A percentile compares a stretch with the other conserved stretches of the same genome.
These are phyloP conservation scores for Protobothrops mucrosquamatus DNA, from an alignment of 2,113 vertebrate species.

Conservation along the genomic window DNA sequence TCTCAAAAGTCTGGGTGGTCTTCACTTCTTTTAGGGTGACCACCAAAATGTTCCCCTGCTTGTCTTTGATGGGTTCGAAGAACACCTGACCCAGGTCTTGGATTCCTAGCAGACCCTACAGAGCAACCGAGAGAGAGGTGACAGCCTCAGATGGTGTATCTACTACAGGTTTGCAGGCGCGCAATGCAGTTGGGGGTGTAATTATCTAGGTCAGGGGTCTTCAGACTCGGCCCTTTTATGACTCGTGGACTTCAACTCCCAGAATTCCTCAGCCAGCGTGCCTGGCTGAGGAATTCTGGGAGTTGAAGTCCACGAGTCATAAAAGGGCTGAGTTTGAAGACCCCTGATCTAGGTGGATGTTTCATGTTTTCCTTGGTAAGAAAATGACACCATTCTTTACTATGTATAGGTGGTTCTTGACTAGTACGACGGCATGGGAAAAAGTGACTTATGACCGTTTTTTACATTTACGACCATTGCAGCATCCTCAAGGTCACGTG, in stretches of 20 bases:
- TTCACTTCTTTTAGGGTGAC: slow-evolving; percentile 84
- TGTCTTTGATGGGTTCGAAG: slow-evolving; percentile 87
- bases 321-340: too few relatives aligned
- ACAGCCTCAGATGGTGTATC: accelerated
- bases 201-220: background rate
- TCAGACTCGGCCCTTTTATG: too few relatives aligned
- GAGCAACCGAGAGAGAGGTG: background rate
- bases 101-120: slow-evolving; percentile 82
- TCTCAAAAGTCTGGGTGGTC: slow-evolving; percentile 76
- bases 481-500: too few relatives aligned
- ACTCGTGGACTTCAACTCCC: too few relatives aligned
- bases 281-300: too few relatives aligned
- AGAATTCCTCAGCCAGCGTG: too few relatives aligned
- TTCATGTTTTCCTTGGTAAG: background rate
- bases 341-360: background rate
- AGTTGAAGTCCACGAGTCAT: too few relatives aligned
- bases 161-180: background rate
- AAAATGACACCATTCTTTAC: background rate
- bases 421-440: too few relatives aligned
- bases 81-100: slow-evolving; percentile 87
- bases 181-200: background rate
- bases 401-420: too few relatives aligned
- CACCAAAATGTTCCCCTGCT: slow-evolving; percentile 87
- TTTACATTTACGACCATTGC: too few relatives aligned
- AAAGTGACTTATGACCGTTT: too few relatives aligned